Conservation (phyloP, 2,797 vertebrate species). For the Pempheris klunzingeri region DNA sequence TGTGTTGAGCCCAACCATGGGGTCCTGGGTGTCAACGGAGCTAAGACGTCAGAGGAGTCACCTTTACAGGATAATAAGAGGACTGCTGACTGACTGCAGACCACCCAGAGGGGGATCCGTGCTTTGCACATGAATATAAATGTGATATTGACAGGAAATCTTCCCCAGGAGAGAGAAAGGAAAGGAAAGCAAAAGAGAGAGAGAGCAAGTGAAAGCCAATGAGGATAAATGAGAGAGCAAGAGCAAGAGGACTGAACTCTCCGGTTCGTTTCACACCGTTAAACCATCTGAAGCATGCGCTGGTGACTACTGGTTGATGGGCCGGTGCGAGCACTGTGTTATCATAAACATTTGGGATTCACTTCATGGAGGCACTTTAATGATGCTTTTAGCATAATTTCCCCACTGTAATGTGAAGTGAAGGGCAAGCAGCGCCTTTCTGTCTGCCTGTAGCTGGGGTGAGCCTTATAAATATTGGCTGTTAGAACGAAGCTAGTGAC, state of each 20-base stretch:
- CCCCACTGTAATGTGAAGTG: constrained; percentile 65
- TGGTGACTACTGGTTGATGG: constrained; percentile 67
- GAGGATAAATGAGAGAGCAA: constrained; percentile 55
- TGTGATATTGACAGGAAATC: constrained; percentile 79
- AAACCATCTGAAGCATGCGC: constrained; percentile 60
- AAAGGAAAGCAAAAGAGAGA: constrained; percentile 52
- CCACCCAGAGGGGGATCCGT: constrained; percentile 64
- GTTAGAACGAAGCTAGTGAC: constrained; percentile 31
- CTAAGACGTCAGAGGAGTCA: constrained; percentile 76
- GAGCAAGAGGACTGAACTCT: constrained; percentile 43
- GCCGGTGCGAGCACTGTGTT: constrained; percentile 53
- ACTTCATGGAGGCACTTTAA: constrained; percentile 76
- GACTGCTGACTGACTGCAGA: constrained; percentile 76
- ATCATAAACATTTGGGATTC: constrained; percentile 79
- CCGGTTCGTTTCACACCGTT: constrained; percentile 55
- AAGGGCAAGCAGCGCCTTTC: constrained; percentile 68
- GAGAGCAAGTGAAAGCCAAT: constrained; percentile 47
- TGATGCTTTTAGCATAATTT: constrained; percentile 79
- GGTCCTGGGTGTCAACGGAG: constrained; percentile 51
- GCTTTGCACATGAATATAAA: constrained; percentile 79
- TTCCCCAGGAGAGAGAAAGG: constrained; percentile 60
- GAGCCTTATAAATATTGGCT: constrained; percentile 59
- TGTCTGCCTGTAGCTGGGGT: constrained; percentile 57
- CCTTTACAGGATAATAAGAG: constrained; percentile 79
- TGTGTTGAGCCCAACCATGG: constrained; percentile 53